A percentile compares a stretch with the other conserved stretches of the same genome.
Conservation (phyloP, 2,797 vertebrate species). For the Protosalanx chinensis region DNA sequence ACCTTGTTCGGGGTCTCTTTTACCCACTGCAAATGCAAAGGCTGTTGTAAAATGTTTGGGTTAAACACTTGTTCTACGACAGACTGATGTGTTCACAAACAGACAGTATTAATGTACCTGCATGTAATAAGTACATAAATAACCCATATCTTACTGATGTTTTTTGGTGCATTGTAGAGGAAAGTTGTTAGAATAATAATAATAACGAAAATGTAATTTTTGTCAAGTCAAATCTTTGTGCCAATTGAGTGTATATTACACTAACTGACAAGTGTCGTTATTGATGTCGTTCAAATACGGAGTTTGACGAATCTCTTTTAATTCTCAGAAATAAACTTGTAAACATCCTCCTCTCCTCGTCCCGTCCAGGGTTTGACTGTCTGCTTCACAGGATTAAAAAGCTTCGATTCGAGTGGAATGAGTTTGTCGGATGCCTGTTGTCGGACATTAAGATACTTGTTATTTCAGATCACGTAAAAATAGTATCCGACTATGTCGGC, state of each 20-base stretch:
- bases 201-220: constrained; percentile 24
- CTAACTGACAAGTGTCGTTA: constrained; percentile 37
- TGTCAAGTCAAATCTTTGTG: constrained; percentile 58
- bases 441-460: too few species aligned
- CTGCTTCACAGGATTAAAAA: not conserved
- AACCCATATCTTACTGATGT: constrained; percentile 31
- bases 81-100: not conserved
- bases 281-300: constrained; percentile 34
- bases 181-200: not conserved
- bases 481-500: too few species aligned
- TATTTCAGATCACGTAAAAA: too few species aligned
- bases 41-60: not conserved
- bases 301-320: constrained; percentile 29
- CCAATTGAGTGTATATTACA: constrained; percentile 64
- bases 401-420: not conserved
- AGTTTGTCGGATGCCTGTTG: not conserved
- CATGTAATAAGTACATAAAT: constrained; percentile 39
- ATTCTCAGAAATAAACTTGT: constrained; percentile 57
- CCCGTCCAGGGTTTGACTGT: too few species aligned
- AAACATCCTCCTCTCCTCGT: constrained; percentile 25
- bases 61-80: not conserved
- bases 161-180: constrained; percentile 30
- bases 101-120: constrained; percentile 26
- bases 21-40: constrained; percentile 8
- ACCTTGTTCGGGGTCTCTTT: not conserved